These are phyloP conservation scores for Eospalax fontanierii DNA, from an alignment of 2,797 vertebrate species.

Conservation along the genomic window DNA sequence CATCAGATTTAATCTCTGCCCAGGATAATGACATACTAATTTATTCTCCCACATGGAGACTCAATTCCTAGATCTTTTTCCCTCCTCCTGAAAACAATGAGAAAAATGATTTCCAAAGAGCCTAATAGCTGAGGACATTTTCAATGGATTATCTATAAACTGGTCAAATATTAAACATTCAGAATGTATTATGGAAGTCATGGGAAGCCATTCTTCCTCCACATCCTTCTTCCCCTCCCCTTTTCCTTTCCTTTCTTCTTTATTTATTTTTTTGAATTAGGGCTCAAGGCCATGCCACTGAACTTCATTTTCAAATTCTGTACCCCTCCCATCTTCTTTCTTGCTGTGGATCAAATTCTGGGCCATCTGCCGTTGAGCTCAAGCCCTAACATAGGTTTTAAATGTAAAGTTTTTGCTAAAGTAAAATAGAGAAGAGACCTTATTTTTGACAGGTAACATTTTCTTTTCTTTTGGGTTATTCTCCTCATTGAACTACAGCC, in stretches of 20 bases:
- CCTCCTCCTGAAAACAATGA: conserved; percentile 45
- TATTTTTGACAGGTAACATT: conserved; percentile 57
- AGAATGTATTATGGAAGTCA: conserved; percentile 9
- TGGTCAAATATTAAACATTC: conserved; percentile 57
- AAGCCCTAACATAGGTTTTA: not conserved
- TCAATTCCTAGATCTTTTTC: conserved; percentile 50
- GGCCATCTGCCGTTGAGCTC: not conserved
- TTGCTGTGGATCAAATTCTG: not conserved
- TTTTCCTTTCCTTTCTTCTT: not conserved
- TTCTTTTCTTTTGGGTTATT: conserved; percentile 79
- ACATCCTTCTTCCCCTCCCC: not conserved
- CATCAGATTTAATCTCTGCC: conserved; percentile 24
- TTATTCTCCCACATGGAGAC: conserved; percentile 47
- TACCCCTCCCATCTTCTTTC: not conserved
- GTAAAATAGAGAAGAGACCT: conserved; percentile 20
- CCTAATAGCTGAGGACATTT: not conserved
- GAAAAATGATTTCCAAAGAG: conserved; percentile 61
- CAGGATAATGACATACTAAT: conserved; percentile 41
- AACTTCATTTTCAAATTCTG: not conserved
- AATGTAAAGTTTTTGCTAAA: conserved; percentile 20
- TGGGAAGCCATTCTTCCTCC: not conserved
- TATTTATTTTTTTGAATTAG: not conserved
- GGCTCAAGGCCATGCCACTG: not conserved
- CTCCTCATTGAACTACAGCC: conserved; percentile 86
- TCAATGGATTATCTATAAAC: conserved; percentile 11